Conservation (phyloP, 2,113 vertebrate species). For the Nematolebias whitei region DNA sequence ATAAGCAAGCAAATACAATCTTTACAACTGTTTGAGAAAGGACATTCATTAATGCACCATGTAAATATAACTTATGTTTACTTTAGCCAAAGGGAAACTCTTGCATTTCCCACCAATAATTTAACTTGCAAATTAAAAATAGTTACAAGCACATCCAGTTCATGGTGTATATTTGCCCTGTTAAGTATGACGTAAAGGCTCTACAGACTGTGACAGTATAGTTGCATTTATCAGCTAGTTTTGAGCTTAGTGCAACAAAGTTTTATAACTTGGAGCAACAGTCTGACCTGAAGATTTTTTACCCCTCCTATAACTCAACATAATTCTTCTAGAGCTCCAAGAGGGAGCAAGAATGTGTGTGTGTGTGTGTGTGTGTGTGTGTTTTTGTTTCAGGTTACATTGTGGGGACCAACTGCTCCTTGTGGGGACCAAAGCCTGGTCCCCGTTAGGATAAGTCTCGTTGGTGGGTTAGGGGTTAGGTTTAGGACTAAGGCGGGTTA, state of each 20-base stretch:
- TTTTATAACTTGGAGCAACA: background rate
- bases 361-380: no score
- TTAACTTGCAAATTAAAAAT: background rate
- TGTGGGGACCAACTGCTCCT: no score
- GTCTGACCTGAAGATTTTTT: background rate
- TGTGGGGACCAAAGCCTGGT: no score
- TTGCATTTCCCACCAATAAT: background rate
- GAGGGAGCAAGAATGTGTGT: background rate
- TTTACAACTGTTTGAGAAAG: constrained; percentile 3
- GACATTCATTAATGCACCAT: background rate
- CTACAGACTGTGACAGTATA: background rate
- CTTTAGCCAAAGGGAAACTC: background rate
- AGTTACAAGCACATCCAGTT: background rate
- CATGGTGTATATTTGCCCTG: background rate
- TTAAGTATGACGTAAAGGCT: background rate
- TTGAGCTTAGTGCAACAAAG: background rate
- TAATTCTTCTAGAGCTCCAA: background rate
- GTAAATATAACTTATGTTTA: constrained; percentile 1
- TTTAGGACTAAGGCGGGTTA: no score
- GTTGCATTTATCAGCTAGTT: no score
- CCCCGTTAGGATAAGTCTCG: no score
- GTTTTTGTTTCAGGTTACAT: no score
- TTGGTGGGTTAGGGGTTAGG: no score
- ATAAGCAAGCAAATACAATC: background rate
- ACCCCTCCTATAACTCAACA: background rate